A percentile compares a stretch with the other conserved stretches of the same genome.
Evolutionary conservation across 1,140 invertebrate genomes (phyloP).

Genomic region (Antheraea mylitta): DNA sequence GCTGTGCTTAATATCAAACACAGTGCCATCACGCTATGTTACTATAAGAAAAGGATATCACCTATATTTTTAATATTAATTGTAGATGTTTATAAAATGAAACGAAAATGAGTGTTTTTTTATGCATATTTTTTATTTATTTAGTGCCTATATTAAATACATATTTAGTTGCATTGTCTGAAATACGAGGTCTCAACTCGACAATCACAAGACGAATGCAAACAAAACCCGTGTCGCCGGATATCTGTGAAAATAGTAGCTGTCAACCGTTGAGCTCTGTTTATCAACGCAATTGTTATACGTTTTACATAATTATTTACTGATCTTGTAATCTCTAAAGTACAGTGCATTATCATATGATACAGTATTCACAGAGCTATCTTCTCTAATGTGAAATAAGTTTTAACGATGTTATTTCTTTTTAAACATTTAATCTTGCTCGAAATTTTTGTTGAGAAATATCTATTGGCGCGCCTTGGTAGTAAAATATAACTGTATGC

Average conservation of each 20-base stretch:
- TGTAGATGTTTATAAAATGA: no score
- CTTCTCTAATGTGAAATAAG: background rate
- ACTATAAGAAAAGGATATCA: no score
- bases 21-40: no score
- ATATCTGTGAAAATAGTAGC: slow-evolving; percentile 40
- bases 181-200: background rate
- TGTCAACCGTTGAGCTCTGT: slow-evolving; percentile 52
- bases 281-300: slow-evolving; percentile 30
- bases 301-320: slow-evolving; percentile 24
- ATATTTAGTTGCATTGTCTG: background rate
- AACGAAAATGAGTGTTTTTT: no score
- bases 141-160: background rate
- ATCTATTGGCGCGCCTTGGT: no score
- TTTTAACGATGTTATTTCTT: background rate
- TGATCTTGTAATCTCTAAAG: slow-evolving; percentile 18
- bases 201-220: background rate
- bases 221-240: slow-evolving; percentile 13
- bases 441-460: no score
- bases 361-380: background rate
- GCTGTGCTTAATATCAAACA: no score
- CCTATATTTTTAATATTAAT: no score
- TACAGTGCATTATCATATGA: background rate
- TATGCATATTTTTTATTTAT: background rate
- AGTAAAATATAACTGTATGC: no score
- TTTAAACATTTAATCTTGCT: background rate